Evolutionary conservation across 2,797 vertebrate species (phyloP).

Genomic region (Schizopygopsis malacanthus): DNA sequence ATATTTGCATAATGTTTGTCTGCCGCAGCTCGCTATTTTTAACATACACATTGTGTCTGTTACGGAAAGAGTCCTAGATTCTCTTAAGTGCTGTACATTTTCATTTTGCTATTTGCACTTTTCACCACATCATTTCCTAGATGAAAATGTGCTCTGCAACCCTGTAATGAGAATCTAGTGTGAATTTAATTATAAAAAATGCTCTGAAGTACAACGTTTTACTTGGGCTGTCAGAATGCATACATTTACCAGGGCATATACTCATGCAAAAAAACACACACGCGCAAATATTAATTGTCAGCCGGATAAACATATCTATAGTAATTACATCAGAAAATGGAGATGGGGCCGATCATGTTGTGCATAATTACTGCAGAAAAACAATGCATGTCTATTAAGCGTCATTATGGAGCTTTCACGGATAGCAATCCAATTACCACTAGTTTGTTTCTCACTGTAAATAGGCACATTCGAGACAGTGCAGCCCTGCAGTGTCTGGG

Average conservation of each 20-base stretch:
- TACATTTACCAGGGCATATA: slow-evolving; percentile 57
- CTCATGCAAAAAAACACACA: slow-evolving; percentile 53
- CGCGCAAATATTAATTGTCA: slow-evolving; percentile 63
- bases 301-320: slow-evolving; percentile 74
- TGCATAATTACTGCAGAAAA: slow-evolving; percentile 80
- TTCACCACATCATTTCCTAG: slow-evolving; percentile 44
- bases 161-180: slow-evolving; percentile 49
- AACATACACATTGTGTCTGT: not conserved
- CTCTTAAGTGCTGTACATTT: slow-evolving; percentile 19
- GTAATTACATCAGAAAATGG: slow-evolving; percentile 76
- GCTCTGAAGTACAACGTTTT: slow-evolving; percentile 45
- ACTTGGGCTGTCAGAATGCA: slow-evolving; percentile 56
- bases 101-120: slow-evolving; percentile 38
- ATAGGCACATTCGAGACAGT: slow-evolving; percentile 50
- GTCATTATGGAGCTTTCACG: slow-evolving; percentile 79
- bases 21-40: not conserved
- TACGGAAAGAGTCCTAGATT: not conserved
- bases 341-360: slow-evolving; percentile 76
- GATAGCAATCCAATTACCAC: slow-evolving; percentile 79
- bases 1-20: slow-evolving; percentile 12
- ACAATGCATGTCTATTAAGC: slow-evolving; percentile 78
- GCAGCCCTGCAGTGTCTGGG: slow-evolving; percentile 58
- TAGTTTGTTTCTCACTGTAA: slow-evolving; percentile 74
- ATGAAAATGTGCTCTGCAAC: slow-evolving; percentile 35
- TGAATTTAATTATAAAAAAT: slow-evolving; percentile 59